Evolutionary conservation across 2,888 invertebrate genomes (phyloP), one percentile per base, ranked within the genome.

Genomic region (Aradus depressus): DNA sequence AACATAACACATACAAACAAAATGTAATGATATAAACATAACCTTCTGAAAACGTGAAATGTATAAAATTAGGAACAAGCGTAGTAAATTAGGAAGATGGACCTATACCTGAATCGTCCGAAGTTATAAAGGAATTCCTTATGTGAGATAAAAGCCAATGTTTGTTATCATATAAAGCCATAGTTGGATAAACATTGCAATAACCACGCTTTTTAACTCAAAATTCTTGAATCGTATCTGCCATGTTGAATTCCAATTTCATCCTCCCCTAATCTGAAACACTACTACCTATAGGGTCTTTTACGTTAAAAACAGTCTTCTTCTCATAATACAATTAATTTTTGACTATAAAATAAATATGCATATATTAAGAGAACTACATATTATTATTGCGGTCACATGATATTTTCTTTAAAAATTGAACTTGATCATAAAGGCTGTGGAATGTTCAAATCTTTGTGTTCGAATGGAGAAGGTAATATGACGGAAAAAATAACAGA

Each of bases 91-190:
- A 51, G 31, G 31, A 22, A 44, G 34, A 53, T 16, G 34, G 50
- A 31, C 50, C 56, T 56, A 54, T 62, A 72, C 74, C 88, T 62
- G 93, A 91, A 69, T 95, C 93, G 71, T 96, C 95, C 19, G 91
- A 89, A 21, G 90, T 87, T 65, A 95, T 88, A 69, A 92, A 96
- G 8, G 92, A 91, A 68, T 93, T 91, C 51, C 90, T 76, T 59
- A 95, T 89, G 69, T 93, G 90, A 53, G 90, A 86, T 45, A 95
- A 74, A 42, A 96, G 74, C 85, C 93, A 95, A 62, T 85, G 84
- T 68, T 83, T 84, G 70, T 95, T 90, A 68, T 95, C 92, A 68
- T 91, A 93, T 58, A 91, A 80, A 60, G 93, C 93, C 95, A 95
- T 95, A 54, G 51, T 58, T 58, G 52, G 45, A 55, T 52, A 54